Evolutionary conservation across 1,140 invertebrate genomes (phyloP), one percentile per base, ranked within the genome.

Genomic region (Coelopa frigida): DNA sequence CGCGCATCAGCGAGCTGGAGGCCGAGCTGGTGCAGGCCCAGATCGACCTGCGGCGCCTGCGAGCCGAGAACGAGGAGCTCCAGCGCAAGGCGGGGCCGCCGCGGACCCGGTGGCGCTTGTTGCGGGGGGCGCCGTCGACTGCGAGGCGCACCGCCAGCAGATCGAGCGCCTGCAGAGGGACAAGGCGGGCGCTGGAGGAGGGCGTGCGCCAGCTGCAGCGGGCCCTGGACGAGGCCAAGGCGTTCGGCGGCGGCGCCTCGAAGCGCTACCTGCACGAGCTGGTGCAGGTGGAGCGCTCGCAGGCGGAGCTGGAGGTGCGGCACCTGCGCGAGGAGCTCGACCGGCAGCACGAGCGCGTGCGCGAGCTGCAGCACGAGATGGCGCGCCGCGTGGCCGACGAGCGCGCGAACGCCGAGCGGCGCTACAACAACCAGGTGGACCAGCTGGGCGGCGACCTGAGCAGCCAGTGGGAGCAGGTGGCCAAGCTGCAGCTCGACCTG

Each of bases 1-100:
- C 86, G 0, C 75, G 84, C 44, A 87, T 89, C 29, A 83, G 83
- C n/a, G 85, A 89, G 55, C 57, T 89, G 38, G 85, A 89, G 62
- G 85, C 85, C 0, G 85, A 89, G 52, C 59, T 89, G 22, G 83
- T 83, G 5, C 85, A 89, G 59, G 68, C 80, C 0, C 83, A 78
- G 58, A 81, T 88, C 17, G 85, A 87, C 55, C 59, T 88, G 2
- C 79, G 79, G 53, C 85, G 86, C 56, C 67, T 81, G 1, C 76
- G 78, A 54, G 77, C 82, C 29, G 82, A 85, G 56, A 81, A 82
- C 50, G 79, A 80, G 50, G 72, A 76, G 14, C 74, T 78, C 17
- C 80, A 79, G 57, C 72, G 74, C 4, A 81, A 81, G 59, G n/a
- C n/a, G n/a, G n/a, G n/a, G n/a, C 44, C 79, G 21, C 69, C 74